These are phyloP conservation scores for Ectemnius lituratus DNA, from an alignment of 2,888 invertebrate genomes.

Conservation along the genomic window DNA sequence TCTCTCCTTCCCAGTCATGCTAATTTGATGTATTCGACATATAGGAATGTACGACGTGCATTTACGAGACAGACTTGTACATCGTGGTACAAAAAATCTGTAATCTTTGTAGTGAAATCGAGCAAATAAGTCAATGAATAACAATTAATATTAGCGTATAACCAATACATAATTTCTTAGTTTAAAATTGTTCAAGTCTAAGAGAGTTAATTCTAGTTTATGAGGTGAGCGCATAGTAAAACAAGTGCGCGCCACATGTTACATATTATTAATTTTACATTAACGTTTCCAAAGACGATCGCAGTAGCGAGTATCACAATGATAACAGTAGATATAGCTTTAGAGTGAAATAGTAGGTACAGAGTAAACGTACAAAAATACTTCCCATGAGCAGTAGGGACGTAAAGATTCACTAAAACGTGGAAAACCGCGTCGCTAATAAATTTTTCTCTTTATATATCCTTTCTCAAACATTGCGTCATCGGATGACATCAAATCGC, in stretches of 20 bases:
- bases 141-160: slow-evolving; percentile 48
- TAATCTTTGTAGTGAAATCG: slow-evolving; percentile 47
- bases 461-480: slow-evolving; percentile 52
- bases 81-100: slow-evolving; percentile 41
- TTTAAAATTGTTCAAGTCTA: slow-evolving; percentile 46
- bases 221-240: slow-evolving; percentile 46
- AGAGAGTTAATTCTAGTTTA: slow-evolving; percentile 48
- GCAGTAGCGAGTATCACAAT: slow-evolving; percentile 72
- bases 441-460: slow-evolving; percentile 43
- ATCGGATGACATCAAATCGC: slow-evolving; percentile 45
- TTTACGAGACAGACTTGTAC: slow-evolving; percentile 50
- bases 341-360: slow-evolving; percentile 69
- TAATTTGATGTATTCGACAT: slow-evolving; percentile 34
- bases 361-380: slow-evolving; percentile 76
- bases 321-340: slow-evolving; percentile 71
- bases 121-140: slow-evolving; percentile 52
- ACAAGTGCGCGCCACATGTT: slow-evolving; percentile 54
- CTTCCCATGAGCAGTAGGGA: slow-evolving; percentile 68
- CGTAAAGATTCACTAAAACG: slow-evolving; percentile 65
- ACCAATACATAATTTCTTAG: slow-evolving; percentile 34
- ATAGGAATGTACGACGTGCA: slow-evolving; percentile 52
- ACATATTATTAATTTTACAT: slow-evolving; percentile 56
- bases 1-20: slow-evolving; percentile 14
- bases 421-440: slow-evolving; percentile 61
- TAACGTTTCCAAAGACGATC: slow-evolving; percentile 65